These are phyloP conservation scores for Saguinus oedipus DNA, from an alignment of 2,797 vertebrate genomes.

Conservation along the genomic window DNA sequence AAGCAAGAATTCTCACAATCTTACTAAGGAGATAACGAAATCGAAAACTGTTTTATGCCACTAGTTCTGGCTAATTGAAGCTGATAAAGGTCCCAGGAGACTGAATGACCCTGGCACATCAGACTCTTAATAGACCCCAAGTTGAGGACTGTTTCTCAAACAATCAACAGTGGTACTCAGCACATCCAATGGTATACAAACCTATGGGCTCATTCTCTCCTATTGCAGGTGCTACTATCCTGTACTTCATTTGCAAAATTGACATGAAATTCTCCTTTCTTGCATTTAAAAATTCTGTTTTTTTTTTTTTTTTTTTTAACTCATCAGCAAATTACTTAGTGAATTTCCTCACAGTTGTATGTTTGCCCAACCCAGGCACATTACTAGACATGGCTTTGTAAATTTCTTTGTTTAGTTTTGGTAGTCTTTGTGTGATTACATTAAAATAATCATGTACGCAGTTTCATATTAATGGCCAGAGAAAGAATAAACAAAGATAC, in stretches of 20 bases:
- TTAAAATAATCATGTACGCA: background rate
- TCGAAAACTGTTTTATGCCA: background rate
- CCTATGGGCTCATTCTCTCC: background rate
- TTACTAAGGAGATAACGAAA: background rate
- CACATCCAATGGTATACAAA: background rate
- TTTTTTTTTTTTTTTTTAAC: background rate
- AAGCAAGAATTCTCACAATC: background rate
- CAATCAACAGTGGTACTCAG: background rate
- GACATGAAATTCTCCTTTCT: background rate
- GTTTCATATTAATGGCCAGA: background rate
- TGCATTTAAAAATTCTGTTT: background rate
- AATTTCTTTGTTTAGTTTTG: background rate
- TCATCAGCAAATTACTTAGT: background rate
- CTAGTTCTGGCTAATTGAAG: background rate
- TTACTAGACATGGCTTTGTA: background rate
- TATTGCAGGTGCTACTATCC: background rate
- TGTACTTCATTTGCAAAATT: background rate
- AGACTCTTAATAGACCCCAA: background rate
- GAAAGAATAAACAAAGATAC: background rate
- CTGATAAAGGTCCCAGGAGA: background rate
- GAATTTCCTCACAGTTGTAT: background rate
- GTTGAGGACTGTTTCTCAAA: background rate
- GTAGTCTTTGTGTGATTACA: background rate
- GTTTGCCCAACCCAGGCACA: background rate
- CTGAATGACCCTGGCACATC: background rate